Evolutionary conservation across 2,888 invertebrate genomes (phyloP).

Genomic region (Perithous albicinctus): DNA sequence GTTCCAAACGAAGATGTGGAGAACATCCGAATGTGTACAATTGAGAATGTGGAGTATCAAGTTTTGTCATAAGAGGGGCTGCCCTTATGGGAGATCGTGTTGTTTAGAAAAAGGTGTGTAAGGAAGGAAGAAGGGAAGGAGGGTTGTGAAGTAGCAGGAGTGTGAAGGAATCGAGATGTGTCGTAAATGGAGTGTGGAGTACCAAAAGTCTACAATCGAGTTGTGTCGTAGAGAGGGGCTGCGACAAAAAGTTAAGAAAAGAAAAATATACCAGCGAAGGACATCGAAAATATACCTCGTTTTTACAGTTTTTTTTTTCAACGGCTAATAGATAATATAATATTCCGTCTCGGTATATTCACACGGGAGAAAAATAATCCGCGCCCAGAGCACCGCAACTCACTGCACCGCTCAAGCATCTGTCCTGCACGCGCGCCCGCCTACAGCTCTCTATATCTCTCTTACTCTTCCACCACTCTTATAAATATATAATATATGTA

Average conservation of each 20-base stretch:
- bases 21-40: no score
- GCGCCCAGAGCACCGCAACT: constrained; percentile 83
- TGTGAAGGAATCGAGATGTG: no score
- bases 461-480: constrained; percentile 63
- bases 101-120: no score
- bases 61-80: no score
- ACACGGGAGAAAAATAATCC: constrained; percentile 72
- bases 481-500: constrained; percentile 71
- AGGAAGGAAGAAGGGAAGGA: no score
- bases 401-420: constrained; percentile 84
- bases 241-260: background rate
- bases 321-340: constrained; percentile 61
- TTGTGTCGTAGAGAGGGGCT: no score
- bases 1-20: no score
- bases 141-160: no score
- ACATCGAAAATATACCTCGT: background rate
- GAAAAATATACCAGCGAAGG: background rate
- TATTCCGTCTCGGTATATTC: constrained; percentile 29
- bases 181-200: no score
- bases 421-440: constrained; percentile 82
- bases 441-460: constrained; percentile 72
- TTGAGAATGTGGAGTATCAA: no score
- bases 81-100: no score
- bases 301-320: constrained; percentile 36
- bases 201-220: no score